Evolutionary conservation across 2,888 invertebrate genomes (phyloP).

Genomic region (Pyrrhia umbra): DNA sequence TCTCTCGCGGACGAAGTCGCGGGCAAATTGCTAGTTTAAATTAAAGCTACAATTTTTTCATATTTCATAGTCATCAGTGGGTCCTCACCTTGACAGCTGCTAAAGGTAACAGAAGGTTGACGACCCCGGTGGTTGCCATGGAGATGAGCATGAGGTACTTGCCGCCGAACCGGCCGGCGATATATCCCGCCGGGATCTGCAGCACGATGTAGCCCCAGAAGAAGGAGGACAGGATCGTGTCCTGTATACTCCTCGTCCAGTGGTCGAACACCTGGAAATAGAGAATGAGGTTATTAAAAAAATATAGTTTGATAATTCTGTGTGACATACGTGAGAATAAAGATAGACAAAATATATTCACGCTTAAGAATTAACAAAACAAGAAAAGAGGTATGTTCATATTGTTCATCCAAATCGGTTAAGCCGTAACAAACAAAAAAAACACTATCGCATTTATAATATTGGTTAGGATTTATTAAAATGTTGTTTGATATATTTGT

Average conservation of each 20-base stretch:
- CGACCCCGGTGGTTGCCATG: constrained; percentile 78
- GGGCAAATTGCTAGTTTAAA: too few relatives aligned
- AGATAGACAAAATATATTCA: too few relatives aligned
- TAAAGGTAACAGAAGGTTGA: constrained; percentile 79
- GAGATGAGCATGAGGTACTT: constrained; percentile 91
- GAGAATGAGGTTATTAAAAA: not conserved
- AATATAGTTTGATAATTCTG: not conserved
- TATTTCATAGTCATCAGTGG: too few relatives aligned
- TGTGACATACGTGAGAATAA: too few relatives aligned
- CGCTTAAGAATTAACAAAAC: too few relatives aligned
- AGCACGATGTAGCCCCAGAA: constrained; percentile 95
- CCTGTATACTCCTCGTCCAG: constrained; percentile 90
- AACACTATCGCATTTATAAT: too few relatives aligned
- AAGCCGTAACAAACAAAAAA: too few relatives aligned
- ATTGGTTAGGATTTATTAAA: too few relatives aligned
- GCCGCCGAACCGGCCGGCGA: constrained; percentile 94
- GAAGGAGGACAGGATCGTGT: constrained; percentile 93
- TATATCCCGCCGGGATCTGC: constrained; percentile 93
- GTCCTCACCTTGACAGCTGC: constrained; percentile 77
- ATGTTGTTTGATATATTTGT: not conserved
- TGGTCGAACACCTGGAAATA: constrained; percentile 82
- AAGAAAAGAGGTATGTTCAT: too few relatives aligned
- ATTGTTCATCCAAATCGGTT: too few relatives aligned
- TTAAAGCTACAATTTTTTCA: not conserved
- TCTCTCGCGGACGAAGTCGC: too few relatives aligned